Conservation (phyloP, 2,113 vertebrate genomes). For the Dolichallabes microphthalmus region DNA sequence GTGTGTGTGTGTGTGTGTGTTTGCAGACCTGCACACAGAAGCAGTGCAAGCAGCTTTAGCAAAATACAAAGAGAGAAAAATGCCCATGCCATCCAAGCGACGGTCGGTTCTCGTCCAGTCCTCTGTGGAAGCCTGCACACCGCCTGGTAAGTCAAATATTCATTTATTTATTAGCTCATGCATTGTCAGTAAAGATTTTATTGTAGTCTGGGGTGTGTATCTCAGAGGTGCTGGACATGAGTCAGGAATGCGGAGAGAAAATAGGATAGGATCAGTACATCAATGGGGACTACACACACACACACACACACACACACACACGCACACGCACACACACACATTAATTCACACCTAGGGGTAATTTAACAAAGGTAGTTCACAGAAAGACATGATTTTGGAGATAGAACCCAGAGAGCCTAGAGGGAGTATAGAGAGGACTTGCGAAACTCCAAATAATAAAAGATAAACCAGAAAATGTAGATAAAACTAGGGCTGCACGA, state of each 20-base stretch:
- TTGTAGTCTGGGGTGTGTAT: background rate
- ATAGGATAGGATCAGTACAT: background rate
- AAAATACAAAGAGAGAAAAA: constrained; percentile 92
- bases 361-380: background rate
- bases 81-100: constrained; percentile 97
- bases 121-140: constrained; percentile 87
- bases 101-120: constrained; percentile 88
- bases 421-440: background rate
- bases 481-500: too few species aligned
- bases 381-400: background rate
- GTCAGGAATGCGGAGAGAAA: too few species aligned
- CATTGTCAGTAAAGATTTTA: background rate
- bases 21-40: constrained; percentile 91
- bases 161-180: background rate
- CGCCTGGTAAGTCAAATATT: constrained; percentile 80
- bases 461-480: too few species aligned
- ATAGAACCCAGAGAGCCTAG: background rate
- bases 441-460: background rate
- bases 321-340: background rate
- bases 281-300: background rate
- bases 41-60: constrained; percentile 95
- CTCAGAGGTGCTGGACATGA: background rate
- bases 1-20: constrained; percentile 22
- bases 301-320: background rate
- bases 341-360: background rate